phyloP scores from a whole-genome alignment of 2,113 vertebrate species.

The Siniperca knerii region DNA sequence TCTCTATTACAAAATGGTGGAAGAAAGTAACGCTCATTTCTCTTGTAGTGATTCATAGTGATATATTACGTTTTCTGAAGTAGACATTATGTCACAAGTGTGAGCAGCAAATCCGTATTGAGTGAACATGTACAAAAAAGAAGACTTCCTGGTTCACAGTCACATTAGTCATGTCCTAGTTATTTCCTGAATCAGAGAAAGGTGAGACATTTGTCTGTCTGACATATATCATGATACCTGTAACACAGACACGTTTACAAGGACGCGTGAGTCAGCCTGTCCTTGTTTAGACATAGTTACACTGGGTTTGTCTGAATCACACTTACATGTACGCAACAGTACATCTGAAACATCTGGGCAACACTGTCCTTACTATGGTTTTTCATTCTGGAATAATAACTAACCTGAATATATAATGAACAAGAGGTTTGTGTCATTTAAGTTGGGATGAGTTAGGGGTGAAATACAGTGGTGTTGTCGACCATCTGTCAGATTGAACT shows the following conservation, averaged over 20 bases:
- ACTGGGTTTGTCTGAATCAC: constrained; percentile 33
- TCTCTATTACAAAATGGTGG: not conserved
- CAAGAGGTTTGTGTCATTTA: not conserved
- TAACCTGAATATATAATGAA: not conserved
- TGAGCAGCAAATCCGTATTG: not conserved
- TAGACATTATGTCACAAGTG: constrained; percentile 6
- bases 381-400: not conserved
- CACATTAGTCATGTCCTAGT: constrained; percentile 40
- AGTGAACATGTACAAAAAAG: not conserved
- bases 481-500: not conserved
- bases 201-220: constrained; percentile 15
- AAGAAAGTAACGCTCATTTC: not conserved
- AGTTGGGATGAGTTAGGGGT: not conserved
- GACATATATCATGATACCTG: constrained; percentile 52
- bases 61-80: not conserved
- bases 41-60: not conserved
- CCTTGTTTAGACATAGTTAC: constrained; percentile 9
- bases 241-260: constrained; percentile 27
- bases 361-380: not conserved
- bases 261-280: constrained; percentile 54
- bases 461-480: not conserved
- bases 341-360: not conserved
- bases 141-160: not conserved
- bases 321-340: not conserved
- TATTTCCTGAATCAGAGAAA: constrained; percentile 35